phyloP scores from a whole-genome alignment of 2,113 vertebrate genomes.

The Perca schrenkii region DNA sequence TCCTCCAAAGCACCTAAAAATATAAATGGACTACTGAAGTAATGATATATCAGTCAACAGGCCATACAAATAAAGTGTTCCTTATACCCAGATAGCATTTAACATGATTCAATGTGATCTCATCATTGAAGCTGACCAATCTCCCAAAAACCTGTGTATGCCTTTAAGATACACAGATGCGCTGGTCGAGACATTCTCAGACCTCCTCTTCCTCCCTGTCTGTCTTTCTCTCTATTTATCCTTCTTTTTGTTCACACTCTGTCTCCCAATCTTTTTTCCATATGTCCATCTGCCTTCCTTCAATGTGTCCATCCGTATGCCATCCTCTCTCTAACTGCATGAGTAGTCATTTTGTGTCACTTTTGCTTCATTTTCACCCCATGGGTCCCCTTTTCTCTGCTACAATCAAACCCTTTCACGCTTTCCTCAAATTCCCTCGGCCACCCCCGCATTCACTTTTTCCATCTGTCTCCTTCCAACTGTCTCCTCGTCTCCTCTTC shows the following conservation, averaged over 20 bases:
- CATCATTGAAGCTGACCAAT: background rate
- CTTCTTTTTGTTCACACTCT: slow-evolving; percentile 43
- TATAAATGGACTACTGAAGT: background rate
- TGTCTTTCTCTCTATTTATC: slow-evolving; percentile 32
- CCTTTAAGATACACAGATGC: slow-evolving; percentile 70
- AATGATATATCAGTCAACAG: background rate
- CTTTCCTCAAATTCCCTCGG: slow-evolving; percentile 75
- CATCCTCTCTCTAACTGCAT: slow-evolving; percentile 42
- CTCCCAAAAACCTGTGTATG: slow-evolving; percentile 28
- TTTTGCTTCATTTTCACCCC: slow-evolving; percentile 70
- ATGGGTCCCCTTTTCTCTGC: slow-evolving; percentile 59
- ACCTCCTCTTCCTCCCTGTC: slow-evolving; percentile 45
- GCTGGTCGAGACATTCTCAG: slow-evolving; percentile 18
- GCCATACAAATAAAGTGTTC: background rate
- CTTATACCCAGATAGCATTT: background rate
- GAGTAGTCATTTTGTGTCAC: slow-evolving; percentile 63
- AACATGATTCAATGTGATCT: background rate
- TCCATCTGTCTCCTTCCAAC: slow-evolving; percentile 66
- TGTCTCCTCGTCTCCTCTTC: slow-evolving; percentile 60
- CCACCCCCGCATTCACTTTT: slow-evolving; percentile 78
- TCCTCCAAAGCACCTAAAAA: background rate
- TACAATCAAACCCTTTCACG: slow-evolving; percentile 75
- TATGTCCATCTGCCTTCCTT: slow-evolving; percentile 46
- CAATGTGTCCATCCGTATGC: slow-evolving; percentile 34
- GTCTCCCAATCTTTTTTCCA: slow-evolving; percentile 63